Percentiles rank a stretch among this genome's conserved stretches.
These are phyloP conservation scores for Plectrocnemia conspersa DNA, from an alignment of 1,140 invertebrate species.

Conservation along the genomic window DNA sequence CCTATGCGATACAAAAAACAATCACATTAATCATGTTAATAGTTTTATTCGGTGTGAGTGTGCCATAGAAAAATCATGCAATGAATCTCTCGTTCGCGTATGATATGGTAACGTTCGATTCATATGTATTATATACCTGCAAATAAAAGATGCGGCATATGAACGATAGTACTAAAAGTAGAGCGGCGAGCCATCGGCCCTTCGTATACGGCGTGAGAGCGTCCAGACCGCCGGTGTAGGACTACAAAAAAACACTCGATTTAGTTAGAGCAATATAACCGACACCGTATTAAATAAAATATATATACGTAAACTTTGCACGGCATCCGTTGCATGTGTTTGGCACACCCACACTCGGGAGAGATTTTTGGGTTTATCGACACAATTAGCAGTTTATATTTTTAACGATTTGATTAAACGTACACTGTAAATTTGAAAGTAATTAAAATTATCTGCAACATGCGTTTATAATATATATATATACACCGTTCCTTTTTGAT, in stretches of 20 bases:
- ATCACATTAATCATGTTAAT: constrained; percentile 1
- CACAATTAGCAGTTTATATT: too few species aligned
- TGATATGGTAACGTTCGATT: constrained; percentile 1
- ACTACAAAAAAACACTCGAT: constrained; percentile 29
- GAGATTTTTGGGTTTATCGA: too few species aligned
- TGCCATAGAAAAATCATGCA: constrained; percentile 35
- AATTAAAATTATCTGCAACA: too few species aligned
- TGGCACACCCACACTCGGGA: too few species aligned
- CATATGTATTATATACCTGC: constrained; percentile 39
- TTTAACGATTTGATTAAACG: too few species aligned
- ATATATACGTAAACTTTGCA: not conserved
- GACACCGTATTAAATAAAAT: not conserved
- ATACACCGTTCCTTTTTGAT: too few species aligned
- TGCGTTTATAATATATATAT: too few species aligned
- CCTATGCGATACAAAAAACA: constrained; percentile 57
- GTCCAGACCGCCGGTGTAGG: constrained; percentile 40
- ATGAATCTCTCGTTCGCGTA: constrained; percentile 11
- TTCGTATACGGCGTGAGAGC: constrained; percentile 45
- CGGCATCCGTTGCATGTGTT: not conserved
- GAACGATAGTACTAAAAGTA: constrained; percentile 40
- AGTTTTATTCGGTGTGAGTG: constrained; percentile 16
- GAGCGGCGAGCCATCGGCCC: constrained; percentile 38
- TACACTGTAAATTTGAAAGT: too few species aligned
- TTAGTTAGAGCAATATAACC: not conserved
- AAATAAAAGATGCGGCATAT: constrained; percentile 41